Conservation (phyloP, 2,797 vertebrate species). For the Limnodromus scolopaceus region DNA sequence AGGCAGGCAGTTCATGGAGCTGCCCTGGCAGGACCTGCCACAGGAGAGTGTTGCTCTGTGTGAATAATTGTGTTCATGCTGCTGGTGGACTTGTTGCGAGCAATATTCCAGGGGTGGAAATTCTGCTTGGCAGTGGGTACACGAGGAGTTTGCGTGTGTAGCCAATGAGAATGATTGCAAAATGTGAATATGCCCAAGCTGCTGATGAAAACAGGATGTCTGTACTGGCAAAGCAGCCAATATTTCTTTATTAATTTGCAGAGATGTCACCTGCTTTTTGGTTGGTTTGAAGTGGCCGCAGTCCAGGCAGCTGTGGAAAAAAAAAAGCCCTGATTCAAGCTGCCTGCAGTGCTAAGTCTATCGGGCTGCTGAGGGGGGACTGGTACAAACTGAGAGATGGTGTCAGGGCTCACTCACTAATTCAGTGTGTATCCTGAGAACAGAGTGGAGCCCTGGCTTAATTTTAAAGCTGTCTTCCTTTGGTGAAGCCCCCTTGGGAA, state of each 20-base stretch:
- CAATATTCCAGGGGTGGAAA: neutral
- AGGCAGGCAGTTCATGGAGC: neutral
- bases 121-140: fast-evolving
- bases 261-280: neutral
- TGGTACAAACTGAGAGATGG: neutral
- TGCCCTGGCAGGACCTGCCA: neutral
- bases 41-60: too few species aligned
- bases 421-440: neutral
- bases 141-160: neutral
- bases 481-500: neutral
- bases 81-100: fast-evolving
- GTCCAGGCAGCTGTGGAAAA: neutral
- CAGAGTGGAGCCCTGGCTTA: neutral
- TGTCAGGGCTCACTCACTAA: neutral
- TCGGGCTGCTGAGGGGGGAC: neutral
- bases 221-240: neutral
- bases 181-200: neutral
- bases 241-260: neutral
- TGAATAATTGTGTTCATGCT: neutral
- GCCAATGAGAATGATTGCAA: neutral
- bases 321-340: neutral
- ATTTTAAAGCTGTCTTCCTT: neutral
- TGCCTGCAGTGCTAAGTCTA: neutral
- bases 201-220: neutral
- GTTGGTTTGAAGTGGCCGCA: neutral